Evolutionary conservation across 2,113 vertebrate genomes (phyloP).

Genomic region (Sapayoa aenigma): DNA sequence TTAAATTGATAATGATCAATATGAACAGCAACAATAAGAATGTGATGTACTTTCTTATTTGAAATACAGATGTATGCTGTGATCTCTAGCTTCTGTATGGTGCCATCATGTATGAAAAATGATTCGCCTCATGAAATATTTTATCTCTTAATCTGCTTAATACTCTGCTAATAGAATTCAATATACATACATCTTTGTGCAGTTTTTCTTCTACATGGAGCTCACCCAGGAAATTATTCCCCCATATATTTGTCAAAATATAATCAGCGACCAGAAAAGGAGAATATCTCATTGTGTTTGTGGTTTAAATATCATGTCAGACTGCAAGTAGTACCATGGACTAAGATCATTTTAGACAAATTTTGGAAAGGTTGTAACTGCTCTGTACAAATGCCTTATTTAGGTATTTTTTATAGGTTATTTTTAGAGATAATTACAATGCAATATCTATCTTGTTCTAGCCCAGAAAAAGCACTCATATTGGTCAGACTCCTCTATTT

Average conservation of each 20-base stretch:
- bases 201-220: not conserved
- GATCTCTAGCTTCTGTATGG: not conserved
- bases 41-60: not conserved
- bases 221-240: not conserved
- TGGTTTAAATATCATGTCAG: not conserved
- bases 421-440: not conserved
- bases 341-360: not conserved
- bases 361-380: not conserved
- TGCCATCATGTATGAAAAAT: not conserved
- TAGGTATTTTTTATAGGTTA: not conserved
- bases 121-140: not conserved
- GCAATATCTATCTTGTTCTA: not conserved
- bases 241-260: not conserved
- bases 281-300: not conserved
- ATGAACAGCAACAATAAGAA: not conserved
- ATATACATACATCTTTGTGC: not conserved
- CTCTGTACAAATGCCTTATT: not conserved
- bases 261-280: not conserved
- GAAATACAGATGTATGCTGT: not conserved
- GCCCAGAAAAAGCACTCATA: not conserved
- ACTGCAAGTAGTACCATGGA: not conserved
- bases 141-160: not conserved
- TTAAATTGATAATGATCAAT: not conserved
- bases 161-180: not conserved
- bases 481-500: not conserved